Evolutionary conservation across 2,888 invertebrate species (phyloP).

Genomic region (Aspidapion aeneum): DNA sequence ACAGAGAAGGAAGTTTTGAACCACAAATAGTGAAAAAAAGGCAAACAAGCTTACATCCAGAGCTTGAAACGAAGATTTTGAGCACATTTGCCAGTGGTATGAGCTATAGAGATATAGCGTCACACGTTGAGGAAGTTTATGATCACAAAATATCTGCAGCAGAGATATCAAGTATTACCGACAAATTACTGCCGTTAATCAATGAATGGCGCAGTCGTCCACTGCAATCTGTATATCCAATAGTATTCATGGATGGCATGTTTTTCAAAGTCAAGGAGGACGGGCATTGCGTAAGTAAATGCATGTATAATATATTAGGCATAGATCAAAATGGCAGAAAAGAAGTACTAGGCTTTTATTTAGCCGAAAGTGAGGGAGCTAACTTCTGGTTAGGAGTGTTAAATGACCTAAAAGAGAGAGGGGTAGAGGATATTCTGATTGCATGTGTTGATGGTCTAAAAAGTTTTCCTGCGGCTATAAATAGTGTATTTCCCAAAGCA

Average conservation of each 20-base stretch:
- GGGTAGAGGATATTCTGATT: too few relatives aligned
- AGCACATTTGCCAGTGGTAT: slow-evolving; percentile 10
- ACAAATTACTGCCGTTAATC: slow-evolving; percentile 6
- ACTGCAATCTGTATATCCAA: not conserved
- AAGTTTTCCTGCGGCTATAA: too few relatives aligned
- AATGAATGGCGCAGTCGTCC: slow-evolving; percentile 5
- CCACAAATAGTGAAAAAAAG: slow-evolving; percentile 10
- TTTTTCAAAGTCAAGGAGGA: not conserved
- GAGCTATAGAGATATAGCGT: slow-evolving; percentile 6
- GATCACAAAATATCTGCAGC: slow-evolving; percentile 6
- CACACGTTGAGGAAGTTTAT: slow-evolving; percentile 2
- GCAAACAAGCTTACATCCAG: slow-evolving; percentile 9
- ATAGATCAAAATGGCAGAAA: not conserved
- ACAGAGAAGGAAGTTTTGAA: not conserved
- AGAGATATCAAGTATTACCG: slow-evolving; percentile 10
- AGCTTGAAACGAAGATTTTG: slow-evolving; percentile 9
- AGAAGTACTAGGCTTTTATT: slow-evolving; percentile 10
- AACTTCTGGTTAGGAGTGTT: too few relatives aligned
- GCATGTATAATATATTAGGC: not conserved
- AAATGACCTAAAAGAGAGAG: too few relatives aligned
- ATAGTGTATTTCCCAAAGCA: too few relatives aligned
- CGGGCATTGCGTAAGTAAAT: not conserved
- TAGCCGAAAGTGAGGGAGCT: slow-evolving; percentile 12
- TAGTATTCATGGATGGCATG: not conserved
- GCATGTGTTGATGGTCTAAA: too few relatives aligned